phyloP scores from a whole-genome alignment of 2,888 invertebrate genomes.

The Sphaerophoria rueppellii region DNA sequence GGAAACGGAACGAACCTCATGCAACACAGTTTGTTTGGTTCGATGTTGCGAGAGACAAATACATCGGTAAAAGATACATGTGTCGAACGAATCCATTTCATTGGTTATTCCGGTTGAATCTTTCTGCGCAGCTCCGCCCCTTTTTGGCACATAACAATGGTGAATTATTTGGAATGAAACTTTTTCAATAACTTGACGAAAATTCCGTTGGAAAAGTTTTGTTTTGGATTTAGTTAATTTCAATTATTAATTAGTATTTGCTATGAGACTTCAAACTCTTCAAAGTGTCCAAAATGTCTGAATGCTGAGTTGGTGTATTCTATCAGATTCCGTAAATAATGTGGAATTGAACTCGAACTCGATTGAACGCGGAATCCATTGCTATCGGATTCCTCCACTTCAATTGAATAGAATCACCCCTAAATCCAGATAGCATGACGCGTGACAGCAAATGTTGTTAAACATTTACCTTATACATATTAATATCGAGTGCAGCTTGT shows the following conservation, averaged over 20 bases:
- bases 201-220: constrained; percentile 19
- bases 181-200: background rate
- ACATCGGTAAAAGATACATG: constrained; percentile 3
- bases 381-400: background rate
- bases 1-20: background rate
- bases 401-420: constrained; percentile 18
- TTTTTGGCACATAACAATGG: constrained; percentile 48
- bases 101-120: constrained; percentile 40
- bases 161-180: constrained; percentile 41
- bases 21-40: constrained; percentile 12
- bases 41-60: constrained; percentile 17
- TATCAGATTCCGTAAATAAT: no score
- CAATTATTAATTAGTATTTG: background rate
- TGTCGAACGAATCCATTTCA: constrained; percentile 12
- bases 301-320: no score
- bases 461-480: constrained; percentile 46
- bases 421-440: constrained; percentile 52
- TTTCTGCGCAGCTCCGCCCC: constrained; percentile 53
- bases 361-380: constrained; percentile 41
- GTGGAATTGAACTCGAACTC: background rate
- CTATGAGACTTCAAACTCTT: no score
- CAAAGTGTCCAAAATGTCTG: no score
- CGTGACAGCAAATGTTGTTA: constrained; percentile 51
- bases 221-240: background rate
- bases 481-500: constrained; percentile 37